Percentiles rank a stretch among this genome's conserved stretches.
phyloP scores from a whole-genome alignment of 1,140 invertebrate genomes.

The Neodiprion fabricii region DNA sequence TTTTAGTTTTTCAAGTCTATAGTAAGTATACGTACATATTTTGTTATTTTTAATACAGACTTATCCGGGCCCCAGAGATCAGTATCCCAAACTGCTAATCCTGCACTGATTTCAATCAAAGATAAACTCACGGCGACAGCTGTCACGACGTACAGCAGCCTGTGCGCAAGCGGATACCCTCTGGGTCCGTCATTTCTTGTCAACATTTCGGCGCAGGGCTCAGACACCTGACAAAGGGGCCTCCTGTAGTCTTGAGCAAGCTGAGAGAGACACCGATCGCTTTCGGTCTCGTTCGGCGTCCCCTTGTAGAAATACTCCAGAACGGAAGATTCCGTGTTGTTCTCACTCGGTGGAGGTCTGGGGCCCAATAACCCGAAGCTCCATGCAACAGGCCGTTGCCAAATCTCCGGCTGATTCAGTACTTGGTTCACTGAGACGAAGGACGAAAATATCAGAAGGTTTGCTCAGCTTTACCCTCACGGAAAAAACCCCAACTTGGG shows the following conservation, averaged over 20 bases:
- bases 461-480: too few species aligned
- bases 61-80: too few species aligned
- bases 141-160: slow-evolving; percentile 43
- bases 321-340: background rate
- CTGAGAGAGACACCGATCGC: slow-evolving; percentile 44
- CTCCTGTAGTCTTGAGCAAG: slow-evolving; percentile 27
- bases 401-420: slow-evolving; percentile 36
- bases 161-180: slow-evolving; percentile 54
- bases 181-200: slow-evolving; percentile 31
- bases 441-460: too few species aligned
- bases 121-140: slow-evolving; percentile 38
- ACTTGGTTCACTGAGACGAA: slow-evolving; percentile 22
- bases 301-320: slow-evolving; percentile 37
- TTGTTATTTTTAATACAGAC: too few species aligned
- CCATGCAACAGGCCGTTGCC: slow-evolving; percentile 41
- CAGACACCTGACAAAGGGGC: slow-evolving; percentile 19
- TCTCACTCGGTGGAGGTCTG: background rate
- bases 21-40: too few species aligned
- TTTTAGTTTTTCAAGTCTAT: too few species aligned
- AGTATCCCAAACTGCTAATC: too few species aligned
- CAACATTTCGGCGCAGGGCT: slow-evolving; percentile 37
- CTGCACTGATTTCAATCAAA: too few species aligned
- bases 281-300: slow-evolving; percentile 45
- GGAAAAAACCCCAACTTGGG: too few species aligned
- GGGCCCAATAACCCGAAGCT: slow-evolving; percentile 8